Evolutionary conservation across 2,797 vertebrate genomes (phyloP).

Genomic region (Phataginus tricuspis): DNA sequence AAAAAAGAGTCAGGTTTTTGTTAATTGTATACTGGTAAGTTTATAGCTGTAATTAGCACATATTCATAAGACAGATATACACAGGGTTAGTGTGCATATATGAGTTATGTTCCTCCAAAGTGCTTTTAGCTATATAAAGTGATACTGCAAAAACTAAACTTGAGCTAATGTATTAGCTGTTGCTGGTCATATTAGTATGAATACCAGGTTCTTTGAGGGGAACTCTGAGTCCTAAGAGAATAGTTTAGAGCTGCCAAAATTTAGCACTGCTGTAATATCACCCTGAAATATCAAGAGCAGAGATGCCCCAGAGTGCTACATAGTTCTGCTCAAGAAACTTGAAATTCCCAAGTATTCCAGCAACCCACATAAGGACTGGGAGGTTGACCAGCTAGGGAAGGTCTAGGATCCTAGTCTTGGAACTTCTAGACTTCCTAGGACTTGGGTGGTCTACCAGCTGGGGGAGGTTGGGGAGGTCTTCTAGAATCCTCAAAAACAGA

Average conservation of each 20-base stretch:
- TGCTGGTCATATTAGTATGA: neutral
- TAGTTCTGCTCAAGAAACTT: neutral
- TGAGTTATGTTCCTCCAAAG: slow-evolving; percentile 31
- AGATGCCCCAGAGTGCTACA: neutral
- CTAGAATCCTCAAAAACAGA: neutral
- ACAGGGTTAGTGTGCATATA: slow-evolving; percentile 16
- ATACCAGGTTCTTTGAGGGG: neutral
- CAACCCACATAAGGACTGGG: neutral
- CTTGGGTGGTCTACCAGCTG: neutral
- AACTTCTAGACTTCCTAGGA: neutral
- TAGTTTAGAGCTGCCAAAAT: neutral
- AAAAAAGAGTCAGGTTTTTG: slow-evolving; percentile 49
- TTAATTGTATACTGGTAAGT: neutral
- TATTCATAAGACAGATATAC: neutral
- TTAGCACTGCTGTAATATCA: neutral
- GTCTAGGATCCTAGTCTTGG: too few species aligned
- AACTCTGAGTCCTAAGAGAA: neutral
- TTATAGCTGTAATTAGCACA: slow-evolving; percentile 39
- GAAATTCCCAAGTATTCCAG: neutral
- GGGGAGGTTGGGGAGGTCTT: neutral
- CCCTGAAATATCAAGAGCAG: neutral
- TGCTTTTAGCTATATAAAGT: slow-evolving; percentile 57
- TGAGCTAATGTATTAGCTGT: slow-evolving; percentile 14
- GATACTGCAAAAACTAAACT: slow-evolving; percentile 23
- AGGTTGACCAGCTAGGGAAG: neutral